Evolutionary conservation across 2,797 vertebrate species (phyloP).

Genomic region (Manis pentadactyla): DNA sequence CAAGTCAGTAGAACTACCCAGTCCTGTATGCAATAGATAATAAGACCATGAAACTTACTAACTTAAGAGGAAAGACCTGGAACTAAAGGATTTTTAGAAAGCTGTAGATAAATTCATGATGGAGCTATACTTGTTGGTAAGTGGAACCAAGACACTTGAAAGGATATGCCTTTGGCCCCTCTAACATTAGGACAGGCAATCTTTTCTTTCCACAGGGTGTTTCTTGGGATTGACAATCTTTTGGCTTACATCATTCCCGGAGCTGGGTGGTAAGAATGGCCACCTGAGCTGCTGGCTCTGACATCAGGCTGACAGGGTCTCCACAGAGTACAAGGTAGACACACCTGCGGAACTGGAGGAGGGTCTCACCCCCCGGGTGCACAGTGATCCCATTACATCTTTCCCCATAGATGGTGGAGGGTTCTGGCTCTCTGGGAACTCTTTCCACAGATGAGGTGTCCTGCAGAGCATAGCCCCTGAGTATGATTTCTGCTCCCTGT

Average conservation of each 20-base stretch:
- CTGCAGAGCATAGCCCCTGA: not conserved
- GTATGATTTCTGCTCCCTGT: not conserved
- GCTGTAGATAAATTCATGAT: not conserved
- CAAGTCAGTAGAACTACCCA: not conserved
- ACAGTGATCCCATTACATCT: not conserved
- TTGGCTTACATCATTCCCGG: not conserved
- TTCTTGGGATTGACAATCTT: not conserved
- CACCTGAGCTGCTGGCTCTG: not conserved
- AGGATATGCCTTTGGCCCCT: not conserved
- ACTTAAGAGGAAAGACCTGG: not conserved
- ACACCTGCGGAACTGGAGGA: not conserved
- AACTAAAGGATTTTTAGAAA: constrained; percentile 3
- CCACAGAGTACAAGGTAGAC: not conserved
- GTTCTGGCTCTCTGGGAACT: not conserved
- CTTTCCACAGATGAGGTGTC: not conserved
- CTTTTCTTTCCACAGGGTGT: not conserved
- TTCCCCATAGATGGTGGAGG: not conserved
- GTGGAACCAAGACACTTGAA: not conserved
- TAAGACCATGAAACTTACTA: not conserved
- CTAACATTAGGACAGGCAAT: not conserved
- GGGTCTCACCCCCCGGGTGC: not conserved
- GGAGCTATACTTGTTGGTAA: not conserved
- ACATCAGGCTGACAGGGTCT: not conserved
- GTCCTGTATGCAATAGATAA: not conserved
- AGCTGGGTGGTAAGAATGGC: not conserved